Evolutionary conservation across 2,888 invertebrate species (phyloP), one percentile per base, ranked within the genome.

Genomic region (Drosophila vallismaia): DNA sequence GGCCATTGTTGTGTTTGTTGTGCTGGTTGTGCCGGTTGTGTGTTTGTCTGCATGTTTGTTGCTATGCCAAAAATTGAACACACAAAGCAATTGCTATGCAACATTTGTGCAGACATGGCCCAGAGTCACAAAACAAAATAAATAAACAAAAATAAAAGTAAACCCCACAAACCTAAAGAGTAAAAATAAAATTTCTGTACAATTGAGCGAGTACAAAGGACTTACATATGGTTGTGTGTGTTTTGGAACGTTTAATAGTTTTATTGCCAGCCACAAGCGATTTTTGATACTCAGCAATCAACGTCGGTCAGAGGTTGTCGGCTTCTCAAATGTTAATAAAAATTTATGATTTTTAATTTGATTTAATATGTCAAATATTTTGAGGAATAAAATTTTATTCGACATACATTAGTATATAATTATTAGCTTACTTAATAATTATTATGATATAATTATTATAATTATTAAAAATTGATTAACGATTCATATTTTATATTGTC

Each of bases 1-100:
- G 62, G 48, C 70, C 56, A 48, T 54, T 74, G 58, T 66, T 53
- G 58, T 36, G 38, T 38, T 40, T 51, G 31, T 50, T 45, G 19
- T 24, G 36, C 8, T 51, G 31, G 19, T 19, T 53, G 48, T 51
- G 48, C 33, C 33, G 2, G 29, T 31, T 33, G 49, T 70, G 51
- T 69, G 83, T 29, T 46, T 58, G 36, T 51, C 53, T 56, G 58
- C 58, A 71, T 69, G 71, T 52, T 69, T 69, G 71, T 69, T 70
- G 70, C 62, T 55, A 55, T 70, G 72, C 70, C 70, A 60, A 72
- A 72, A 72, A 72, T 72, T 54, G 53, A 72, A 71, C 72, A 71
- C 71, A 71, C 72, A 72, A 72, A 71, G 64, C 73, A 76, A 80
- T 88, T 86, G 83, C 78, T 71, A 86, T 88, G 84, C 84, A 84